Evolutionary conservation across 1,140 invertebrate genomes (phyloP), one percentile per base, ranked within the genome.

Genomic region (Diabrotica undecimpunctata): DNA sequence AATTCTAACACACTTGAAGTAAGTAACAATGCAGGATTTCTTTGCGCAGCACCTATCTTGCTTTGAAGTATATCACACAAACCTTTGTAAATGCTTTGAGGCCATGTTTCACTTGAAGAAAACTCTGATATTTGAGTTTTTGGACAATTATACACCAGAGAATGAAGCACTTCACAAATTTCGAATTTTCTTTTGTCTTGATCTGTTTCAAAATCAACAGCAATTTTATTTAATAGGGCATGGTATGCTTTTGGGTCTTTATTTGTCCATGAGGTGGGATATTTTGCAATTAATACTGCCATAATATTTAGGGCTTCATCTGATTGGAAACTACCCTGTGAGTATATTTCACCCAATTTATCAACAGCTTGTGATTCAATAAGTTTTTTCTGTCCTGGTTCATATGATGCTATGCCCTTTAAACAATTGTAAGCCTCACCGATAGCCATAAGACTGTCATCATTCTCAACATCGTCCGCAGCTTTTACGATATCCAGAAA

Each of bases 171-270:
- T 4, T 83, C 81, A 71, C 90, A 93, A 9, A 95, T 78, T 75
- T 95, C 89, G 81, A 95, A 96, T 79, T 96, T 96, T 61, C 89
- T 82, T 73, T 95, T 91, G 13, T 88, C 90, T 60, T 93, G 86
- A 78, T 95, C 93, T 0, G 88, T 91, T 72, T 92, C 90, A 82
- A 95, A 95, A 75, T 95, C 93, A 7, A 92, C 76, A 5, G 91
- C 85, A 64, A 95, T 89, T 80, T 92, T 89, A 70, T 92, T 91
- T 36, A 95, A 81, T n/a, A 96, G 81, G 0, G 87, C 85, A 77
- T 92, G 89, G 75, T 95, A 94, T 0, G 87, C 84, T 69, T 88
- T 87, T 0, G 88, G 84, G 66, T 87, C 86, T 62, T 86, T 85
- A 57, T 83, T 80, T 53, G 89, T 85, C 91, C 92, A 94, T n/a